phyloP scores from a whole-genome alignment of 1,140 invertebrate genomes.

The Drosophila nannoptera region DNA sequence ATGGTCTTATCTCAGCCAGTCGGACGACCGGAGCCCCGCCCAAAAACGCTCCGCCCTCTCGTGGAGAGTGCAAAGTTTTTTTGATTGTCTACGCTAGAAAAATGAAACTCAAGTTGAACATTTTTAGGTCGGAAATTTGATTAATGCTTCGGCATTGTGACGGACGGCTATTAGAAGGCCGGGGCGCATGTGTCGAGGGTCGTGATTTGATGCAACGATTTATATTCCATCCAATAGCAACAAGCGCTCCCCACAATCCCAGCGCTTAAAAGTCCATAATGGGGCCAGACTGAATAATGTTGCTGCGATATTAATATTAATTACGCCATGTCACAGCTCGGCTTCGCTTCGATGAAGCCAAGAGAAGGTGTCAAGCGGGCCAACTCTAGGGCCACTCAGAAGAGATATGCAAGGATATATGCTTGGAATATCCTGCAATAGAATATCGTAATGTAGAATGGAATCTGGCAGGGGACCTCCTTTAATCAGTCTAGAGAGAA shows the following conservation, averaged over 20 bases:
- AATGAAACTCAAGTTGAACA: slow-evolving; percentile 42
- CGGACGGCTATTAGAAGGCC: slow-evolving; percentile 32
- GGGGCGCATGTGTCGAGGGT: slow-evolving; percentile 29
- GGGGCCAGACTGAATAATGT: slow-evolving; percentile 6
- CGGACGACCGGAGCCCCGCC: not conserved
- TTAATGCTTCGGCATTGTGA: slow-evolving; percentile 44
- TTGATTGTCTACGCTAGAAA: slow-evolving; percentile 47
- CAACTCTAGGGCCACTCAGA: too few species aligned
- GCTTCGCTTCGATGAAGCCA: not conserved
- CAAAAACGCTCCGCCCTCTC: slow-evolving; percentile 1
- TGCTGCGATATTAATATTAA: slow-evolving; percentile 10
- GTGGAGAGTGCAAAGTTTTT: slow-evolving; percentile 30
- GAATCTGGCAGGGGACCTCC: too few species aligned
- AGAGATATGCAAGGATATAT: too few species aligned
- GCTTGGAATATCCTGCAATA: too few species aligned
- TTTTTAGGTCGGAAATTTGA: slow-evolving; percentile 52
- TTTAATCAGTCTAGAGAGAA: too few species aligned
- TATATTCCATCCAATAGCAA: slow-evolving; percentile 40
- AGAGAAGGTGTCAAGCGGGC: not conserved
- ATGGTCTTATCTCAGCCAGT: slow-evolving; percentile 61
- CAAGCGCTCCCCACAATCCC: slow-evolving; percentile 25
- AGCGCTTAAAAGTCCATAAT: slow-evolving; percentile 35
- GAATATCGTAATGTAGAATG: too few species aligned
- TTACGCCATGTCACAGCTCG: not conserved
- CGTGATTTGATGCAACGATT: slow-evolving; percentile 37